Base-by-base conservation (phyloP, 2,797 vertebrate species). In the Poecile montanus region DNA sequence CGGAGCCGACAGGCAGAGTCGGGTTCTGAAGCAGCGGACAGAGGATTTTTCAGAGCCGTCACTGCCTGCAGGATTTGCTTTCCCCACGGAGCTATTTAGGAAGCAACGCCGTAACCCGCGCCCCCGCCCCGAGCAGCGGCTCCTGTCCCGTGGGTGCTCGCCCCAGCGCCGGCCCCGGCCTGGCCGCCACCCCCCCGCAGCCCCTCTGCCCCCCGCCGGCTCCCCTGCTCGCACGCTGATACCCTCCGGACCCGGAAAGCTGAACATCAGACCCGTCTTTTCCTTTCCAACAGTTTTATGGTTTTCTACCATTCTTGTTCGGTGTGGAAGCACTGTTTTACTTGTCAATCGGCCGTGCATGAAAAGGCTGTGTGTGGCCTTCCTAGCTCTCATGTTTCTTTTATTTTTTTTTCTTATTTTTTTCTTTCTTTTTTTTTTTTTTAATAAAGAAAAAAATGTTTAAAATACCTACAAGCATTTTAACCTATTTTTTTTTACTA, bases 321-420 rank as follows among this genome's bases (percentile, higher is more conserved):
- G 0, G 7, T 20, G 36, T 70, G 34, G 42, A 61, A 74, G 27
- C 70, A 34, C 26, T 82, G 38, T 68, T 89, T 74, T 65, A 30
- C 29, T 89, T 87, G 53, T 42, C 86, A 83, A 2, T 40, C 54
- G 20, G 66, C 62, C 45, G 23, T 56, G 44, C 26, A 9, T 10
- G 19, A 67, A 66, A 70, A 63, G 44, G 8, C 58, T 73, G 88
- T 2, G 8, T 56, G 56, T 23, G 81, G 40, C 42, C 23, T 62
- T 73, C n/a, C 34, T 42, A 85, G 16, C 5, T 72, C 20, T 15
- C 10, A 9, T 6, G 21, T 7, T 25, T 29, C 7, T 36, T 57
- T 58, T 53, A 10, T 29, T 22, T 11, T 1, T 1, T 9, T 1
- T 0, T 4, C 16, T n/a, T 0, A 1, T 18, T 23, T 4, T 19